Conservation (phyloP, 2,113 vertebrate species). For the Natator depressus region DNA sequence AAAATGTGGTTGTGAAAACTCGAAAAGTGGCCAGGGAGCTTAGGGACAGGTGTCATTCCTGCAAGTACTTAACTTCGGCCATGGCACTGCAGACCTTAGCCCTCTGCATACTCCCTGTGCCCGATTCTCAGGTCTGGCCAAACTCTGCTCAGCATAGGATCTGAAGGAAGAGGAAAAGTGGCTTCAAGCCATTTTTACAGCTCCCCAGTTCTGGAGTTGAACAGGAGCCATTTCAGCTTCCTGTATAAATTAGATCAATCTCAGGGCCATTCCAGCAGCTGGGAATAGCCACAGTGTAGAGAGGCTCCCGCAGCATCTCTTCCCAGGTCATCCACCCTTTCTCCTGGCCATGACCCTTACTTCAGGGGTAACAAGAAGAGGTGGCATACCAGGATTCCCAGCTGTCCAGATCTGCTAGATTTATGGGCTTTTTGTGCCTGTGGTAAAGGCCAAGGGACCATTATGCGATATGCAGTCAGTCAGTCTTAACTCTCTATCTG, state of each 20-base stretch:
- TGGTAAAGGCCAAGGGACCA: neutral
- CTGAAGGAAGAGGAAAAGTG: neutral
- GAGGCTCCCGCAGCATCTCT: neutral
- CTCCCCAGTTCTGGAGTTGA: neutral
- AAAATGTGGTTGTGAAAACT: neutral
- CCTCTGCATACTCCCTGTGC: neutral
- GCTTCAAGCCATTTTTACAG: neutral
- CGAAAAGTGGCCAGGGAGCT: neutral
- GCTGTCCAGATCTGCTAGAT: neutral
- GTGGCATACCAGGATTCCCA: neutral
- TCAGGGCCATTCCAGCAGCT: neutral
- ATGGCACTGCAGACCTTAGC: neutral
- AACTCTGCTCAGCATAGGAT: neutral
- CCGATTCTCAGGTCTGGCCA: neutral
- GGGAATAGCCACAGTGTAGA: neutral
- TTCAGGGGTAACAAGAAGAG: neutral
- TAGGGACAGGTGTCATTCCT: neutral
- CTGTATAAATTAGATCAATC: neutral
- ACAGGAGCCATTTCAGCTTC: neutral
- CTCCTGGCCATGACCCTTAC: neutral
- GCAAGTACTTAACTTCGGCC: neutral
- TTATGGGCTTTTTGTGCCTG: neutral
- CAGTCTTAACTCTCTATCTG: neutral
- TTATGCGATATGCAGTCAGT: rapidly evolving
- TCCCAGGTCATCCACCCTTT: neutral